Conservation (phyloP, 1,140 invertebrate genomes). For the Ectropis grisescens region DNA sequence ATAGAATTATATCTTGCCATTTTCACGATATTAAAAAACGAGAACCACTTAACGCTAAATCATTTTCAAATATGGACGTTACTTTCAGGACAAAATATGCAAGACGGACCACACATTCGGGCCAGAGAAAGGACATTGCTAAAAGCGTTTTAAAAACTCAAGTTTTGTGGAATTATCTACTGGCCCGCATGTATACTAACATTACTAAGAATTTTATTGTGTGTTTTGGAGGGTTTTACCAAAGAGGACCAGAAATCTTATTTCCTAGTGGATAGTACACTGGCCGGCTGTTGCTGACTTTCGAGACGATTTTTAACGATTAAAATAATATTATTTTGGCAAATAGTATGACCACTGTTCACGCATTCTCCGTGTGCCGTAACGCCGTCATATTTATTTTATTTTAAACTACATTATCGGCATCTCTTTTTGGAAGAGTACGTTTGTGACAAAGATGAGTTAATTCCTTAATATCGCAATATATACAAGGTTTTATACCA, state of each 20-base stretch:
- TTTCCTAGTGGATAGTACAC: slow-evolving; percentile 64
- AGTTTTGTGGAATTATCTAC: slow-evolving; percentile 1
- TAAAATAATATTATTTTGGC: slow-evolving; percentile 52
- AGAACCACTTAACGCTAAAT: slow-evolving; percentile 64
- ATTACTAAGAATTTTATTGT: slow-evolving; percentile 55
- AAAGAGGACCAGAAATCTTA: slow-evolving; percentile 59
- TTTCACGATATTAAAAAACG: no score
- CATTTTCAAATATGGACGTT: slow-evolving; percentile 68
- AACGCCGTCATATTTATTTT: no score
- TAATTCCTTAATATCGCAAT: slow-evolving; percentile 15
- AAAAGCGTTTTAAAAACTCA: not conserved
- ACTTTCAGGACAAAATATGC: slow-evolving; percentile 60
- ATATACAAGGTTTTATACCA: slow-evolving; percentile 39
- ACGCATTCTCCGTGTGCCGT: slow-evolving; percentile 3
- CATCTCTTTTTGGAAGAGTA: slow-evolving; percentile 10
- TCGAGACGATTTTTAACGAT: slow-evolving; percentile 40
- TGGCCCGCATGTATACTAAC: slow-evolving; percentile 43
- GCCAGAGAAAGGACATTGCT: slow-evolving; percentile 8
- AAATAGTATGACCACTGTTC: slow-evolving; percentile 28
- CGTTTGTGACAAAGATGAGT: slow-evolving; percentile 42
- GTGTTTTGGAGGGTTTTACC: slow-evolving; percentile 54
- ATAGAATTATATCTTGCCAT: no score
- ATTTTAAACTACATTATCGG: no score
- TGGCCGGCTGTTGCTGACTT: slow-evolving; percentile 59
- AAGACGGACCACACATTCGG: slow-evolving; percentile 51